Conservation (phyloP, 2,797 vertebrate species). For the Cossypha polioptera region DNA sequence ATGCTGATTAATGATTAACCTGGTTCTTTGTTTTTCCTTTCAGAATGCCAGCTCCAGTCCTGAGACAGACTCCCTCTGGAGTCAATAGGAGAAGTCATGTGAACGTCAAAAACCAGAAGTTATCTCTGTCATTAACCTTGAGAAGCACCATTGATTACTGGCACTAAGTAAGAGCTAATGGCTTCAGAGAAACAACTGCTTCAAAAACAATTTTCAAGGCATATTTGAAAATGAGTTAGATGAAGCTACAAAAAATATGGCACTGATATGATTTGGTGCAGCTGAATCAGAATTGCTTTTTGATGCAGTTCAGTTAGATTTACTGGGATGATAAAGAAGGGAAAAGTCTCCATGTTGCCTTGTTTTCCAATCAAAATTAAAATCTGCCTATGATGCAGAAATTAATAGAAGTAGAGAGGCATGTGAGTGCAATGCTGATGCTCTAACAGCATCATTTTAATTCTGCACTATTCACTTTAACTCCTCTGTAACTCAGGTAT, state of each 20-base stretch:
- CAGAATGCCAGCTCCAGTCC: constrained; percentile 16
- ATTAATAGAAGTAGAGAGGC: background rate
- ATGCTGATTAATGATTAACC: background rate
- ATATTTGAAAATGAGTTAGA: constrained; percentile 5
- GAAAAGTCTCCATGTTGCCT: background rate
- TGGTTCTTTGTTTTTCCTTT: background rate
- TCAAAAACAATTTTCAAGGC: constrained; percentile 35
- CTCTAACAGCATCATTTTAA: background rate
- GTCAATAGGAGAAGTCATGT: constrained; percentile 26
- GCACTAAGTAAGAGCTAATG: constrained; percentile 41
- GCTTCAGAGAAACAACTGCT: constrained; percentile 31
- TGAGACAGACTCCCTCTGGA: constrained; percentile 6
- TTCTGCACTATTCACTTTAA: background rate
- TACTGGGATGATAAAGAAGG: background rate
- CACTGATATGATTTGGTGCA: background rate
- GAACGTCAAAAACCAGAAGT: background rate
- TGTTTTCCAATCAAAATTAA: background rate
- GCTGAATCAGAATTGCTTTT: background rate
- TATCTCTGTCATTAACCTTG: constrained; percentile 62
- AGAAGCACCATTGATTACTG: constrained; percentile 38
- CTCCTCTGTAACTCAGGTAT: background rate
- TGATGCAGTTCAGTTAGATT: background rate
- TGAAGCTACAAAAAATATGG: background rate
- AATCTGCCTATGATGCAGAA: background rate
- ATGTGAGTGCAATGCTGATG: background rate